A percentile compares a stretch with the other conserved stretches of the same genome.
phyloP scores from a whole-genome alignment of 2,797 vertebrate species.

The Manis crassicaudata region DNA sequence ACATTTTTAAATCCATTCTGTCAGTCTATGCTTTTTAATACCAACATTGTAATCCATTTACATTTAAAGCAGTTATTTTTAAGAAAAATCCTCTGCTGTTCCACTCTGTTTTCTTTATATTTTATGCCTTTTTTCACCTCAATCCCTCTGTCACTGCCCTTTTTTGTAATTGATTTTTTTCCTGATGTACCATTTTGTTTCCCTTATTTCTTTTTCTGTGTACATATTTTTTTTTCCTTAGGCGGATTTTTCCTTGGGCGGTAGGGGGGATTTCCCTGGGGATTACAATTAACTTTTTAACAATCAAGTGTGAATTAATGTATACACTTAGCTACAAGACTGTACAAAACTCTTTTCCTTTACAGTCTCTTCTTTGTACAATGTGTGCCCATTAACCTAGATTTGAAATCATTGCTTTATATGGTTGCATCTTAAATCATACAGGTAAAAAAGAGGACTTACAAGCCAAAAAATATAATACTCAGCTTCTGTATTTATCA shows the following conservation, averaged over 20 bases:
- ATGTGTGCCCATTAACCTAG: background rate
- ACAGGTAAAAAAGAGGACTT: background rate
- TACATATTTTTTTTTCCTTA: background rate
- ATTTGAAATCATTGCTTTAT: constrained; percentile 40
- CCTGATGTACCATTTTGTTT: background rate
- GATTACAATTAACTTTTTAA: constrained; percentile 11
- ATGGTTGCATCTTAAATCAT: constrained; percentile 6
- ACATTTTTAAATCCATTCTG: background rate
- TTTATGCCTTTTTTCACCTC: background rate
- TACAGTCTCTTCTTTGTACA: background rate
- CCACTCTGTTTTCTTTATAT: background rate
- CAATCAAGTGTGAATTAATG: background rate
- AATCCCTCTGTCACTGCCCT: background rate
- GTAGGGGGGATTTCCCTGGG: background rate
- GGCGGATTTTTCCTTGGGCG: too few relatives aligned
- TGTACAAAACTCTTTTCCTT: background rate
- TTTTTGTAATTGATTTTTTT: constrained; percentile 27
- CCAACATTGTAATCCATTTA: background rate
- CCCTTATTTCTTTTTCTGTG: background rate
- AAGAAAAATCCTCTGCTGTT: background rate
- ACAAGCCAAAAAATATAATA: background rate
- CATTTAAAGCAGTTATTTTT: background rate
- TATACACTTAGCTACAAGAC: background rate
- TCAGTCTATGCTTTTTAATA: background rate
- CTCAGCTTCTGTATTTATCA: background rate